Evolutionary conservation across 1,140 invertebrate genomes (phyloP), one percentile per base, ranked within the genome.

Genomic region (Cylas formicarius): DNA sequence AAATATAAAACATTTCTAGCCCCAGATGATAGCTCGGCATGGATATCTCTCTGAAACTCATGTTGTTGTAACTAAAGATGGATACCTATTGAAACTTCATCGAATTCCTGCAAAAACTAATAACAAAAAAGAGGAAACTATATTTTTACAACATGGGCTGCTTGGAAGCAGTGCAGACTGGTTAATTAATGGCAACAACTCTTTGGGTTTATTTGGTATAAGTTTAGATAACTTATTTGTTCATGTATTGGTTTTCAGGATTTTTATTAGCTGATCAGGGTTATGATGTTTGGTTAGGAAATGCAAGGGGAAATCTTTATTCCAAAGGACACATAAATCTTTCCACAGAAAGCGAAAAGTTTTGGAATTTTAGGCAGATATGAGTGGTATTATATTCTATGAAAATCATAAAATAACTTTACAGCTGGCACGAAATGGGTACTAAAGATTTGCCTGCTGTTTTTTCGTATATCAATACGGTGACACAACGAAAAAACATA

Each of bases 221-320:
- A 31, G n/a, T 32, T 32, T 13, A 16, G 24, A n/a, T 2, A 11
- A 27, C 24, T 27, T 2, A 27, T 26, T 33, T 50, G 81, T 82
- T 60, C 6, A 84, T 78, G 52, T 63, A 81, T 16, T 64, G 85
- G 4, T 3, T 9, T 36, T 35, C 22, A 47, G 44, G 17, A 5
- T 47, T 47, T 27, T 34, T 34, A n/a, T 21, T 47, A n/a, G 75
- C 80, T 2, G 80, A 85, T 63, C 61, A 66, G 38, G 84, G 84
- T 19, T 89, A 78, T 50, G 86, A 89, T 58, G 84, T 89, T 0
- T 86, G 82, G 82, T 55, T 84, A 37, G 78, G 78, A 1, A 86
- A 86, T 56, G 67, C 70, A 6, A 66, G 83, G 39, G 82, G 82
- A 1, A 84, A 76, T 50, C 65, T 61, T 14, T 82, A 83, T 56